Percentiles rank a stretch among this genome's conserved stretches.
Evolutionary conservation across 2,888 invertebrate genomes (phyloP).

Genomic region (Diarsia brunnea): DNA sequence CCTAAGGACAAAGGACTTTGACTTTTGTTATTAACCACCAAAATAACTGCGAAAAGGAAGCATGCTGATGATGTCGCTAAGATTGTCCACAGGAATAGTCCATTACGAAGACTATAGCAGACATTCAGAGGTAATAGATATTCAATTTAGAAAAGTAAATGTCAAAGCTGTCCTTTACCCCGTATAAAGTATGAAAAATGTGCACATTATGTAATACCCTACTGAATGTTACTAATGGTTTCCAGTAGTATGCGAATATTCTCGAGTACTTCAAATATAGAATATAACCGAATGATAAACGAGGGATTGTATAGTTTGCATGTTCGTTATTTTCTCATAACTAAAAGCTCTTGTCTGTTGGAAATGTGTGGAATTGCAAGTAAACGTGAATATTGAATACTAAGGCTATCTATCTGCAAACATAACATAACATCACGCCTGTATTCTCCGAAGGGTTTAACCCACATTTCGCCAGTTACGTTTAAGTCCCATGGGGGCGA

Average conservation of each 20-base stretch:
- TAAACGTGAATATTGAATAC: constrained; percentile 21
- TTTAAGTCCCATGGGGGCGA: no score
- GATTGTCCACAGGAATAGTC: background rate
- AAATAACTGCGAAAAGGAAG: background rate
- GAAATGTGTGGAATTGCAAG: constrained; percentile 6
- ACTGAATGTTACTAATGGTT: constrained; percentile 52
- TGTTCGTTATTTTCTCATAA: constrained; percentile 39
- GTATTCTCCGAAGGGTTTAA: no score
- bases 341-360: background rate
- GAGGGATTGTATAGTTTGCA: constrained; percentile 24
- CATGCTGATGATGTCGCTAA: background rate
- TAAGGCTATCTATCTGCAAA: background rate
- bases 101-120: background rate
- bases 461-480: no score
- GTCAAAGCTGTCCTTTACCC: constrained; percentile 2
- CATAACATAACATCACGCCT: no score
- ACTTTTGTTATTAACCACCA: background rate
- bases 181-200: constrained; percentile 39
- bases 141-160: background rate
- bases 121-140: background rate
- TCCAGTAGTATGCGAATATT: constrained; percentile 44
- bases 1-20: background rate
- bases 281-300: constrained; percentile 52
- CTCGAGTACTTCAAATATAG: constrained; percentile 47
- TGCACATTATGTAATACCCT: constrained; percentile 31